Evolutionary conservation across 2,797 vertebrate species (phyloP).

Genomic region (Hydrolagus colliei): DNA sequence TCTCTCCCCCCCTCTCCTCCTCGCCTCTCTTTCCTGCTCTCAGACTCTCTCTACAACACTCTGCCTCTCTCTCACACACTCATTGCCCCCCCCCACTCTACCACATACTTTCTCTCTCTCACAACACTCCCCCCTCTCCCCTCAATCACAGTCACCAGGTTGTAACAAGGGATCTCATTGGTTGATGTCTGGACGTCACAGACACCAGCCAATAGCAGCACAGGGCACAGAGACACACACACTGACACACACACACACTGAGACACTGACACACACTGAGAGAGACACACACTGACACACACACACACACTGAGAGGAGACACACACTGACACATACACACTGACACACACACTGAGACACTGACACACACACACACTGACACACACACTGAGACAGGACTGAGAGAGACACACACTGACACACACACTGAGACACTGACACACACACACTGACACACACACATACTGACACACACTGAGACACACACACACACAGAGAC

Average conservation of each 20-base stretch:
- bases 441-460: too few relatives aligned
- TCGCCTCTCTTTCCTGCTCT: too few relatives aligned
- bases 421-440: too few relatives aligned
- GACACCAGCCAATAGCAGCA: too few relatives aligned
- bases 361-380: constrained; percentile 27
- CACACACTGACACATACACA: not conserved
- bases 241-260: constrained; percentile 7
- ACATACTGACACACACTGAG: too few relatives aligned
- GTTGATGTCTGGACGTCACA: constrained; percentile 27
- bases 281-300: constrained; percentile 11
- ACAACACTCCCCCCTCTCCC: not conserved
- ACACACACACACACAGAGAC: too few relatives aligned
- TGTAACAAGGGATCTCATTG: constrained; percentile 22
- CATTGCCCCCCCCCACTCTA: too few relatives aligned
- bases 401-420: too few relatives aligned
- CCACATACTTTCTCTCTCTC: not conserved
- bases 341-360: constrained; percentile 31
- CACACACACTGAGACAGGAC: constrained; percentile 11
- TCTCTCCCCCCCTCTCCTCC: too few relatives aligned
- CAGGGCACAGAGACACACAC: constrained; percentile 16
- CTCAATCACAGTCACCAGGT: constrained; percentile 23
- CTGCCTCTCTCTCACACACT: too few relatives aligned
- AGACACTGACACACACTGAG: constrained; percentile 8
- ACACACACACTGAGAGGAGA: not conserved
- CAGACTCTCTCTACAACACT: too few relatives aligned